Base-by-base conservation (phyloP, 1,140 invertebrate species). In the Cryptotermes secundus region DNA sequence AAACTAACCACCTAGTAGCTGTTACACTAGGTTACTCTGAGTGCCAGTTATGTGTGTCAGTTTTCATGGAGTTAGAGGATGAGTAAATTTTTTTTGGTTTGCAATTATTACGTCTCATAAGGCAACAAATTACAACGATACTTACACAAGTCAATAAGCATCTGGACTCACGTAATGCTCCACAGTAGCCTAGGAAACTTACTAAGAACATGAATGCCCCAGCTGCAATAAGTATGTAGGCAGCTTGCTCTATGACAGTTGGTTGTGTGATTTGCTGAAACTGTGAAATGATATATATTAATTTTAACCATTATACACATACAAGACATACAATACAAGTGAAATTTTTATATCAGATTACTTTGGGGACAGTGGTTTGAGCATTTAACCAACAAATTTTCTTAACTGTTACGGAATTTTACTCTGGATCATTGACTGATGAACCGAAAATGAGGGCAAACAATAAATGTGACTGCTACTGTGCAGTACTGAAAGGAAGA, bases 111-210 rank as follows among this genome's bases (percentile, higher is more conserved):
- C 10, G 72, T 79, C 10, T 7, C 14, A n/a, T 14, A 79, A 7
- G 34, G 26, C n/a, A 14, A 79, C 3, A 1, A 12, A 26, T 12
- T 79, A 35, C 10, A 79, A 19, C 12, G 14, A 80, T 79, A 93
- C 94, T 93, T 92, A 96, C 95, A 88, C 94, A 91, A 45, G 93
- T 94, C 16, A 97, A 92, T 88, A 97, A 92, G 89, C 95, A 95
- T 86, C 94, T 92, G 83, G 94, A 96, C 88, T 97, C 96, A 88
- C 95, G 93, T 87, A 96, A 92, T 19, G 96, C 96, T 65, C 96
- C 96, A 88, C 96, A 96, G 87, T 96, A 97, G 49, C 96, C 96
- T 59, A 97, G 89, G 90, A 97, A 96, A 83, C 95, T 96, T 85
- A 97, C 92, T 83, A 97, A 90, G 89, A 97, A 96, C 87, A 97